Evolutionary conservation across 2,888 invertebrate genomes (phyloP).

Genomic region (Cheilosia pagana): DNA sequence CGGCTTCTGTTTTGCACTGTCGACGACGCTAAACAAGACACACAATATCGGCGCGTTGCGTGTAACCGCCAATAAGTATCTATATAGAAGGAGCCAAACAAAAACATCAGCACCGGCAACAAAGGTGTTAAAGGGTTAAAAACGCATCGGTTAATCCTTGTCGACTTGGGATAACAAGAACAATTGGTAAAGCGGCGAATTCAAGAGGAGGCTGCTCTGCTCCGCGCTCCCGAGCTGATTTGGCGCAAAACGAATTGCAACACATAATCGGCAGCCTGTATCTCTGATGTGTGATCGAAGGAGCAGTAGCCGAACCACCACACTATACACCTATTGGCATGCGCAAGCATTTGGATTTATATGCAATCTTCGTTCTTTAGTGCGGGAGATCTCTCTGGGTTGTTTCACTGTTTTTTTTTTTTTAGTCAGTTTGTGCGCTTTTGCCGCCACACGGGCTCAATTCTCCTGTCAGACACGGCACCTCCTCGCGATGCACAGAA

Average conservation of each 20-base stretch:
- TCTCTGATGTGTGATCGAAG: constrained; percentile 67
- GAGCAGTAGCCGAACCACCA: constrained; percentile 21
- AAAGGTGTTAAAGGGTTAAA: constrained; percentile 75
- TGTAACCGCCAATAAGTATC: constrained; percentile 70
- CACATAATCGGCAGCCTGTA: constrained; percentile 72
- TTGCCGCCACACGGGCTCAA: constrained; percentile 65
- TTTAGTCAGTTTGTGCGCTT: constrained; percentile 24
- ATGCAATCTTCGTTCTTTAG: constrained; percentile 74
- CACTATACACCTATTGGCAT: constrained; percentile 58
- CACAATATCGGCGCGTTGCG: constrained; percentile 68
- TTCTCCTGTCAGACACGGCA: constrained; percentile 71
- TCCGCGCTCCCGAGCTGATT: constrained; percentile 58
- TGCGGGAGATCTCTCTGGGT: constrained; percentile 66
- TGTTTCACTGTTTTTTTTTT: constrained; percentile 16
- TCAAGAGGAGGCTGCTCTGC: constrained; percentile 48
- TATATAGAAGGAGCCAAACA: constrained; percentile 36
- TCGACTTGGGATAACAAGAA: constrained; percentile 75
- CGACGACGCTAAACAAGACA: constrained; percentile 71
- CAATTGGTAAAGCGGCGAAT: constrained; percentile 74
- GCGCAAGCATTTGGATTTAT: constrained; percentile 74
- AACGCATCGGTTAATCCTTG: constrained; percentile 75
- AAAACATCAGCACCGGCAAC: constrained; percentile 48
- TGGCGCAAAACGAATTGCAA: constrained; percentile 75
- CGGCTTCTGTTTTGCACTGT: constrained; percentile 72
- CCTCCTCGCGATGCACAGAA: constrained; percentile 33